Base-by-base conservation (phyloP, 2,888 invertebrate genomes). In the Chymomyza amoena region DNA sequence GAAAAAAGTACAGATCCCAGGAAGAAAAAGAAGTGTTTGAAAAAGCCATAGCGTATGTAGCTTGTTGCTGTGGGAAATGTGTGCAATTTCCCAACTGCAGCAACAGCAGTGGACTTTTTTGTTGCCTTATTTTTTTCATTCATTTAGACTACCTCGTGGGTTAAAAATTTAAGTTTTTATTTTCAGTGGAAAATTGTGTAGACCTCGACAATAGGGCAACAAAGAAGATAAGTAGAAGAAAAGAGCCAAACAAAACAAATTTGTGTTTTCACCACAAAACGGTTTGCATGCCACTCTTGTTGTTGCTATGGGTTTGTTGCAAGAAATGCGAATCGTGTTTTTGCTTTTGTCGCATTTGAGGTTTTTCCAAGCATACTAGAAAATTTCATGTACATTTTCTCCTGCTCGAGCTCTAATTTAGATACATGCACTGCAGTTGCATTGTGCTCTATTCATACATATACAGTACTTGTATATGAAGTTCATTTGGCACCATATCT, bases 161-260 rank as follows among this genome's bases (percentile, higher is more conserved):
- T 85, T 88, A 88, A 85, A 85, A 85, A 85, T 88, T 85, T 88
- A 85, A 88, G 88, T 88, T 87, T 85, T 84, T 87, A 85, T 85
- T 85, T 85, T 75, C 79, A 77, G 78, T 73, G 66, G 84, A 79
- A 87, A 81, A 88, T 88, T 88, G 85, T 62, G 69, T 66, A 66
- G 71, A 70, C 18, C 1, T 20, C 20, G 50, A 39, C 1, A 32
- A 32, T 32, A 32, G 32, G 7, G 32, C 32, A 7, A 32, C 0
- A 36, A 36, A 60, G 16, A 51, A 59, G 39, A 59, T 13, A 63
- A 65, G 69, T 69, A 72, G 68, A 57, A 68, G 28, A 62, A n/a
- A 51, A 54, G 45, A 52, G 32, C 25, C 52, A 28, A 32, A 6
- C 13, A 52, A 52, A 64, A 64, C 7, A 67, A 68, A 68, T 6